Evolutionary conservation across 1,140 invertebrate species (phyloP).

Genomic region (Arctopsyche grandis): DNA sequence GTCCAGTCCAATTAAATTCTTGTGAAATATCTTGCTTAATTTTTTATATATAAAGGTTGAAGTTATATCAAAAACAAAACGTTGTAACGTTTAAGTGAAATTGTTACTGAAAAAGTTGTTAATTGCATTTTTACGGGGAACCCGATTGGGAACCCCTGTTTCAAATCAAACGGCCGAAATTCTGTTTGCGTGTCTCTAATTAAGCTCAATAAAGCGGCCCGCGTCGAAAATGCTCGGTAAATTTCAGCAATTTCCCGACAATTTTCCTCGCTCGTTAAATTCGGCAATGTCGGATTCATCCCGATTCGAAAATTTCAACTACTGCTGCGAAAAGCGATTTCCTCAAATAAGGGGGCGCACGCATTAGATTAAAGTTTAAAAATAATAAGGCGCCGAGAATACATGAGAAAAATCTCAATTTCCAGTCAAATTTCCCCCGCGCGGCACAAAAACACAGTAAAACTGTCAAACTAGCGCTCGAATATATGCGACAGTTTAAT

Average conservation of each 20-base stretch:
- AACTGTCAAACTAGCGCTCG: not conserved
- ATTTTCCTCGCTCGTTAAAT: constrained; percentile 12
- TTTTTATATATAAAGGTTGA: no score
- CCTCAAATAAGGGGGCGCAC: no score
- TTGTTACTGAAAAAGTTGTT: no score
- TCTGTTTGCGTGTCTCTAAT: constrained; percentile 18
- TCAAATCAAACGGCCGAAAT: not conserved
- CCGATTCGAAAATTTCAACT: not conserved
- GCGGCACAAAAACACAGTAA: not conserved
- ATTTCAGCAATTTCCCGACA: not conserved
- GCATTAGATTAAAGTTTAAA: not conserved
- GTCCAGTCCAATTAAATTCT: no score
- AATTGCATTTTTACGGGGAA: no score
- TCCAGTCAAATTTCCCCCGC: not conserved
- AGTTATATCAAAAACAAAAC: no score
- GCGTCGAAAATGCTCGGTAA: not conserved
- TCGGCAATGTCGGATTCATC: not conserved
- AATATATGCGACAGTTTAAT: no score
- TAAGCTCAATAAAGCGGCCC: constrained; percentile 15
- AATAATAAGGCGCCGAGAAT: not conserved
- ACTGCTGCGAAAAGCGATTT: no score
- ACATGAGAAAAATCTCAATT: not conserved
- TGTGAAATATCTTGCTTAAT: no score
- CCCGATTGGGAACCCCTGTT: not conserved
- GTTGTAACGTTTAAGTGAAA: no score